Evolutionary conservation across 2,888 invertebrate species (phyloP).

Genomic region (Odontomyia ornata): DNA sequence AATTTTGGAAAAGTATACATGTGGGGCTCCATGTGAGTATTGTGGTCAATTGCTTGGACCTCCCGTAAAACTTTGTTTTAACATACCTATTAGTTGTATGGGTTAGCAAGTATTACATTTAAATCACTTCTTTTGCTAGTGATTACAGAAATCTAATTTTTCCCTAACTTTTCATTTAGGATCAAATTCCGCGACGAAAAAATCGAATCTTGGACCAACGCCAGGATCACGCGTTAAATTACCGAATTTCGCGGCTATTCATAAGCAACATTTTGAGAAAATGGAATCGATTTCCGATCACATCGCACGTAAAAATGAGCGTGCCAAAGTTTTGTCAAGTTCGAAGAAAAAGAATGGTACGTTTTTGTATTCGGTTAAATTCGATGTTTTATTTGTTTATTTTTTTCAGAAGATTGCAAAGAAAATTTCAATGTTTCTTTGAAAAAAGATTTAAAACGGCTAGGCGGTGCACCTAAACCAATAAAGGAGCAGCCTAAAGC

Average conservation of each 20-base stretch:
- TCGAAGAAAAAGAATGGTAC: conserved; percentile 53
- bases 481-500: conserved; percentile 55
- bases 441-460: conserved; percentile 4
- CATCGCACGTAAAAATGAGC: conserved; percentile 63
- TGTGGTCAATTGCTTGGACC: too few relatives aligned
- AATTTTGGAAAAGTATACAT: too few relatives aligned
- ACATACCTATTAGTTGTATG: too few relatives aligned
- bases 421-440: not conserved
- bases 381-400: not conserved
- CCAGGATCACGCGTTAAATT: conserved; percentile 65
- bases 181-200: conserved; percentile 31
- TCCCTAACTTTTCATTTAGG: conserved; percentile 40
- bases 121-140: too few relatives aligned
- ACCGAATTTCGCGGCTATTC: conserved; percentile 76
- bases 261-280: conserved; percentile 71
- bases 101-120: too few relatives aligned
- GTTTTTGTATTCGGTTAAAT: too few relatives aligned
- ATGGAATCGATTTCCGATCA: conserved; percentile 76
- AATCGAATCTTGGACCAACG: conserved; percentile 50
- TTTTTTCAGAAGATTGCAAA: not conserved
- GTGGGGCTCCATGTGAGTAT: too few relatives aligned
- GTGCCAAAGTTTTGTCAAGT: conserved; percentile 58
- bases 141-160: too few relatives aligned
- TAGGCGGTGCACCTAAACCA: conserved; percentile 43
- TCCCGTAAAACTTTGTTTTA: too few relatives aligned